Percentiles rank a stretch among this genome's conserved stretches.
Evolutionary conservation across 2,113 vertebrate species (phyloP).

Genomic region (Perca fluviatilis): DNA sequence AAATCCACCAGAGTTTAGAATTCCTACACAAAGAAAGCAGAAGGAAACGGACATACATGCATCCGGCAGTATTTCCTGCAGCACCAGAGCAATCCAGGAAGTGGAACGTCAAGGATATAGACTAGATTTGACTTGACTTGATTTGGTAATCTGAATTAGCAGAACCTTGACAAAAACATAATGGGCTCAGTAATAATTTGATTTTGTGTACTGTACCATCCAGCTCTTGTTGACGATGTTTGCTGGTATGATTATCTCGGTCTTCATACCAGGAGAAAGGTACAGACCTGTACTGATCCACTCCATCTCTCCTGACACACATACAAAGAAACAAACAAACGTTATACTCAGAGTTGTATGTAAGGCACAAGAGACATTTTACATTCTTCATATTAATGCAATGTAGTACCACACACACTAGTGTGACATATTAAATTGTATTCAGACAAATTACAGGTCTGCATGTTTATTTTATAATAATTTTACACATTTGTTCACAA

Average conservation of each 20-base stretch:
- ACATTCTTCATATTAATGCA: neutral
- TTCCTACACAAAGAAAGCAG: too few species aligned
- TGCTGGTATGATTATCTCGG: conserved; percentile 71
- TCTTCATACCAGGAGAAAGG: conserved; percentile 82
- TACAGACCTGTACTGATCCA: conserved; percentile 87
- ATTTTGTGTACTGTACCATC: conserved; percentile 63
- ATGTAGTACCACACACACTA: neutral
- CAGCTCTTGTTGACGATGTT: conserved; percentile 76
- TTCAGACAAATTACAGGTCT: neutral
- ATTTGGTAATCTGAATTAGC: neutral
- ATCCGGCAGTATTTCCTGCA: too few species aligned
- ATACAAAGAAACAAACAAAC: conserved; percentile 3
- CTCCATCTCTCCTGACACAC: conserved; percentile 67
- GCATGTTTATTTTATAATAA: neutral
- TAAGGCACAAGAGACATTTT: neutral
- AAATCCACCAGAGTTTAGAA: too few species aligned
- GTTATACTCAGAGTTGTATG: neutral
- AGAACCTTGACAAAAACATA: neutral
- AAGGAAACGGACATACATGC: too few species aligned
- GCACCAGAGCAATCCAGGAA: too few species aligned
- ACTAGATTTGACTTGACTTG: neutral
- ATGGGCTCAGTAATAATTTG: neutral
- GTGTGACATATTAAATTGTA: neutral
- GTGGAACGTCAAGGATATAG: too few species aligned
- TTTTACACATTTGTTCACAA: neutral